Percentiles rank a stretch among this genome's conserved stretches.
Conservation (phyloP, 2,113 vertebrate genomes). For the Okapia johnstoni region DNA sequence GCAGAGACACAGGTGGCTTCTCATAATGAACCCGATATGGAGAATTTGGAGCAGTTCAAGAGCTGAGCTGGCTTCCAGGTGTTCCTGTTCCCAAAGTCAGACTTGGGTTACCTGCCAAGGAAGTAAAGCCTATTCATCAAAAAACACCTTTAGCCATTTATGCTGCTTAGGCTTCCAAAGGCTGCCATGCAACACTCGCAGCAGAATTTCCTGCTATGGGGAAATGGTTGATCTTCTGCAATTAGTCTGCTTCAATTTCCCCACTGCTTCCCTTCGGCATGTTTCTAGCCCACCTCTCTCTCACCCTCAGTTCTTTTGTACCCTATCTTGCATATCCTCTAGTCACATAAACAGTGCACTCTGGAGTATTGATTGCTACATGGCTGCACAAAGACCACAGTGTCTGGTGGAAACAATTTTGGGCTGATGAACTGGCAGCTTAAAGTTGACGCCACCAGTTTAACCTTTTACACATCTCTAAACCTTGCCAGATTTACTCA, state of each 20-base stretch:
- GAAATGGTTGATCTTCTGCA: constrained; percentile 27
- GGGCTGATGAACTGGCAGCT: not conserved
- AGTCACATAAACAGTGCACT: not conserved
- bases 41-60: constrained; percentile 44
- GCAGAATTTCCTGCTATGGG: constrained; percentile 27
- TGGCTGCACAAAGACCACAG: not conserved
- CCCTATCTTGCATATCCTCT: not conserved
- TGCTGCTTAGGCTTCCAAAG: constrained; percentile 46
- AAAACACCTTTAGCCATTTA: constrained; percentile 67
- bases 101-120: constrained; percentile 63
- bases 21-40: constrained; percentile 48
- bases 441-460: not conserved
- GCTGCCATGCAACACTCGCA: not conserved
- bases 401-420: not conserved
- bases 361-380: not conserved
- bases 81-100: constrained; percentile 38
- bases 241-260: constrained; percentile 51
- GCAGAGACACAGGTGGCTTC: constrained; percentile 60
- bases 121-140: constrained; percentile 59
- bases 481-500: not conserved
- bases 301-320: not conserved
- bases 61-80: constrained; percentile 55
- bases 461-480: not conserved
- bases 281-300: not conserved
- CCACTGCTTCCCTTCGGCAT: not conserved